Percentiles rank a stretch among this genome's conserved stretches.
phyloP scores from a whole-genome alignment of 1,140 invertebrate genomes.

The Rhyacophila brunnea region DNA sequence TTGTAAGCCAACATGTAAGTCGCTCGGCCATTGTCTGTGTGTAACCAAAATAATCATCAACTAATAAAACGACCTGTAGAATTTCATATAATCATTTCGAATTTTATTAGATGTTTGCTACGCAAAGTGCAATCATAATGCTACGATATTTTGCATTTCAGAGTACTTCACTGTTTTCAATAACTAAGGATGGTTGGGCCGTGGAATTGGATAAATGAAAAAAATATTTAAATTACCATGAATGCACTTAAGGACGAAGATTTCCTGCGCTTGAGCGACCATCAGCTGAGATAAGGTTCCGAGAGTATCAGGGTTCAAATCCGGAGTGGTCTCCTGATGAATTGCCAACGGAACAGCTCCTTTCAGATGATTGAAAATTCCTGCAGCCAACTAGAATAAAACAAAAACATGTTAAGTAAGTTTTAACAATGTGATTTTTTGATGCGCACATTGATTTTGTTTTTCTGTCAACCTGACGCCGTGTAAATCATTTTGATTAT shows the following conservation, averaged over 20 bases:
- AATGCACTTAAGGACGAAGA: conserved; percentile 92
- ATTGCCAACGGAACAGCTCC: conserved; percentile 79
- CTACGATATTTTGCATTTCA: too few relatives aligned
- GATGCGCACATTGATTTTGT: not conserved
- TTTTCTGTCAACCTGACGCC: not conserved
- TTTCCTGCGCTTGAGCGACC: conserved; percentile 97
- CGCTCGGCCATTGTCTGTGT: too few relatives aligned
- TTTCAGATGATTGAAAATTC: conserved; percentile 89
- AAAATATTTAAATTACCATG: conserved; percentile 76
- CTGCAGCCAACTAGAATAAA: conserved; percentile 76
- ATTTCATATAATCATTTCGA: too few relatives aligned
- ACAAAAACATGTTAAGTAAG: not conserved
- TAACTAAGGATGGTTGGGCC: too few relatives aligned
- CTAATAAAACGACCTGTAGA: too few relatives aligned
- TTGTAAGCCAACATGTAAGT: too few relatives aligned
- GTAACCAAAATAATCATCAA: too few relatives aligned
- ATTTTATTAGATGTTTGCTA: too few relatives aligned
- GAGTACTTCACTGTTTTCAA: too few relatives aligned
- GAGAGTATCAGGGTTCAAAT: conserved; percentile 90
- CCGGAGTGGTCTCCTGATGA: conserved; percentile 93
- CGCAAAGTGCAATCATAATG: too few relatives aligned
- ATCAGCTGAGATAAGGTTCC: conserved; percentile 82
- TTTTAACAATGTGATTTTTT: conserved; percentile 7
- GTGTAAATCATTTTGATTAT: too few relatives aligned
- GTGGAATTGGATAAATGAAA: too few relatives aligned